Base-by-base conservation (phyloP, 30 jellyfish, hydroid and myxozoan genomes). In the Hydractinia symbiolongicarpus region DNA sequence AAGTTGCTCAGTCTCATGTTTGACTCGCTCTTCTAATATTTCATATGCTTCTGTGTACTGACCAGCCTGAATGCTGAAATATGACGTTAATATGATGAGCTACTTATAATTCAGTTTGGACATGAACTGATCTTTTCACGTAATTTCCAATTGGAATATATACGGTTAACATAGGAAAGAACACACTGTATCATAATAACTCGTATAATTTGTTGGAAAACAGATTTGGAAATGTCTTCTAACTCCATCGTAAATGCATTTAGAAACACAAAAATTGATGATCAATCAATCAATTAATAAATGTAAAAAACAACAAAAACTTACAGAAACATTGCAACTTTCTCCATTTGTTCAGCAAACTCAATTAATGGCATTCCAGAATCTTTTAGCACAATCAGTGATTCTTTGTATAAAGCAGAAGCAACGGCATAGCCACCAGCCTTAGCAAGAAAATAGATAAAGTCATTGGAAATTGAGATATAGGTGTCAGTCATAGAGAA, bases 391-490 rank as follows among this genome's bases (percentile, higher is more conserved):
- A 90, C 86, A 49, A 85, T 90, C 58, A 90, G 66, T 4, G 94
- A 66, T 60, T 90, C 97, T 77, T 86, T 90, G 66, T 90, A 90
- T 85, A 90, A 56, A 5, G 97, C 97, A 14, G 97, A 82, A 6
- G 97, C 97, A 20, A 90, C 97, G 16, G 95, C 76, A 73, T 91
- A 91, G 9, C 98, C 98, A 21, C 98, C 98, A 52, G 98, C 98
- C 90, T 86, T 54, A 70, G 44, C 44, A 30, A 10, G 50, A 58
- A 58, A 58, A 11, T 3, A 58, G 15, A 16, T 11, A 3, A 58
- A 58, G 19, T 16, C 69, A 58, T 58, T 58, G 69, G 19, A 58
- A 11, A 58, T 58, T 58, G 17, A 16, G 69, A 11, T 0, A 58
- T 58, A 30, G 2, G 44, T 30, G 44, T 30, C 44, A 30, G 44